These are phyloP conservation scores for Pipra filicauda DNA, from an alignment of 2,113 vertebrate genomes.

Conservation along the genomic window DNA sequence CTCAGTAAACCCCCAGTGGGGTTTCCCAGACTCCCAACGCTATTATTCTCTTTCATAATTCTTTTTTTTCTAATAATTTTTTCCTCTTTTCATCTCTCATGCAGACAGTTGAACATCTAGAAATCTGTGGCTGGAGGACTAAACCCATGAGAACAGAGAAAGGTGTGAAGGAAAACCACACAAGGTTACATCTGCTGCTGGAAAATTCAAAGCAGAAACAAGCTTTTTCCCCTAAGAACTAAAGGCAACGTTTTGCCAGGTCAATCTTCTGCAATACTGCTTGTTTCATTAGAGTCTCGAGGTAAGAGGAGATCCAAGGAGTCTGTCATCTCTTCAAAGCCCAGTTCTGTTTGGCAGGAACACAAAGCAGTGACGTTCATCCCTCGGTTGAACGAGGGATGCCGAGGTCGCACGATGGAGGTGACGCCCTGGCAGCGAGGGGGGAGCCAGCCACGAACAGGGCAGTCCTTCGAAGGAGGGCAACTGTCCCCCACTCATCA, in stretches of 20 bases:
- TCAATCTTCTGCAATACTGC: not conserved
- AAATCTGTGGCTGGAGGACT: not conserved
- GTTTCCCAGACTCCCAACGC: not conserved
- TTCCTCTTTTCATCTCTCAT: not conserved
- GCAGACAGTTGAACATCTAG: not conserved
- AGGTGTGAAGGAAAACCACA: not conserved
- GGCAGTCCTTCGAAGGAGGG: not conserved
- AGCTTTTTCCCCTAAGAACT: not conserved
- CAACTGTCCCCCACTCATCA: accelerated
- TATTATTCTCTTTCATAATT: not conserved
- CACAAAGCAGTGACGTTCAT: not conserved
- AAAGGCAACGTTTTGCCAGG: not conserved
- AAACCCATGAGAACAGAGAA: not conserved
- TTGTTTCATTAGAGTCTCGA: not conserved
- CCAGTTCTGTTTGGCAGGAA: not conserved
- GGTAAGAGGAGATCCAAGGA: not conserved
- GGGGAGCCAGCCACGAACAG: not conserved
- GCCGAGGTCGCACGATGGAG: accelerated
- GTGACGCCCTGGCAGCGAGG: not conserved
- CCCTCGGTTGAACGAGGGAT: not conserved
- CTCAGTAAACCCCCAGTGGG: not conserved
- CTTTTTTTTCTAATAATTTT: not conserved
- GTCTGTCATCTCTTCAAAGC: not conserved
- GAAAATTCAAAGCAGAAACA: not conserved
- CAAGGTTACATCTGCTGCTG: not conserved